Evolutionary conservation across 2,888 invertebrate species (phyloP).

Genomic region (Ennomos erosarius): DNA sequence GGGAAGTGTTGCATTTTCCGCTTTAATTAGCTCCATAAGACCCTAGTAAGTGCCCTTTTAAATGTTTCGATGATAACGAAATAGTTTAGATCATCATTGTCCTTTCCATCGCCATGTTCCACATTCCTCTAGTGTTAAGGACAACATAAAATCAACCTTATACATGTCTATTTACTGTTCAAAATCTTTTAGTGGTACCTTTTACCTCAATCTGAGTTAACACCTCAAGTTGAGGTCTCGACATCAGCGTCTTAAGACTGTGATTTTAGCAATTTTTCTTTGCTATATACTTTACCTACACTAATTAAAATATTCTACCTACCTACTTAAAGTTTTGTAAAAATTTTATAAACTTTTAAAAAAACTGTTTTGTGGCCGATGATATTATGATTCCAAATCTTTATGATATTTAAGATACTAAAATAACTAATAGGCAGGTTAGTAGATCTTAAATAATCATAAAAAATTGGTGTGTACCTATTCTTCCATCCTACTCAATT

Average conservation of each 20-base stretch:
- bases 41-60: conserved; percentile 79
- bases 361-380: too few species aligned
- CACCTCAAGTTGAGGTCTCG: background rate
- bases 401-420: too few species aligned
- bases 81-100: conserved; percentile 49
- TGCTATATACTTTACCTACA: conserved; percentile 4
- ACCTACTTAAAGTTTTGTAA: too few species aligned
- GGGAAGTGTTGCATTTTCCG: conserved; percentile 34
- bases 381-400: too few species aligned
- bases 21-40: conserved; percentile 52
- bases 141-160: conserved; percentile 38
- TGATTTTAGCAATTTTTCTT: conserved; percentile 1
- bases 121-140: conserved; percentile 82
- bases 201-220: background rate
- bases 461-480: background rate
- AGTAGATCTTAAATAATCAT: too few species aligned
- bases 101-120: conserved; percentile 60
- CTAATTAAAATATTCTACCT: too few species aligned
- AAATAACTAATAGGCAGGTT: too few species aligned
- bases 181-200: conserved; percentile 5
- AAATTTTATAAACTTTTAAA: too few species aligned
- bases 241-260: background rate
- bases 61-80: conserved; percentile 51
- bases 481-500: conserved; percentile 40
- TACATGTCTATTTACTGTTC: conserved; percentile 17